Evolutionary conservation across 2,888 invertebrate genomes (phyloP).

Genomic region (Pseudococcus longispinus): DNA sequence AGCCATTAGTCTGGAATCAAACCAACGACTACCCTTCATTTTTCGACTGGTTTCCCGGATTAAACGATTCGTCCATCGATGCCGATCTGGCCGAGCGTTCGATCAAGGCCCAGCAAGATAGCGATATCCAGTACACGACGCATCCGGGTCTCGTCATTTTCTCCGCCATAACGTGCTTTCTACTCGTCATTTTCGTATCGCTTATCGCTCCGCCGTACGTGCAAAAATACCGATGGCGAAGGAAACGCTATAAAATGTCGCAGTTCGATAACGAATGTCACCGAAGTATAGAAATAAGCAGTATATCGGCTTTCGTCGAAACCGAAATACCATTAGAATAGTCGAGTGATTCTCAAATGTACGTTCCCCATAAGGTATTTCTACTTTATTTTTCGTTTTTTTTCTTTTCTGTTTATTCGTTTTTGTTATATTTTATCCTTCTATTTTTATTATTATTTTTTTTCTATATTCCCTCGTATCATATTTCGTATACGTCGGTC

Average conservation of each 20-base stretch:
- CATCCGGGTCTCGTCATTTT: constrained; percentile 49
- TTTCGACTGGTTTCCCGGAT: constrained; percentile 50
- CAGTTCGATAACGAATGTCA: constrained; percentile 46
- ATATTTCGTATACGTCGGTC: not conserved
- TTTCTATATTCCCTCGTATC: not conserved
- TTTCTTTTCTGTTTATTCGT: not conserved
- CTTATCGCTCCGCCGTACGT: constrained; percentile 43
- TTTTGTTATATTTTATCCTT: not conserved
- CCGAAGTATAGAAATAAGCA: constrained; percentile 51
- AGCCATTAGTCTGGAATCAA: constrained; percentile 26
- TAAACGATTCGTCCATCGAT: not conserved
- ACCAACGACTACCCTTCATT: constrained; percentile 27
- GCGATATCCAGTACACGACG: constrained; percentile 29
- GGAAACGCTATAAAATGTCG: constrained; percentile 40
- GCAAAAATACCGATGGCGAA: constrained; percentile 38
- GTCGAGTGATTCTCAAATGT: constrained; percentile 28
- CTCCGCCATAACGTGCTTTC: constrained; percentile 24
- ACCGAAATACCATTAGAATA: constrained; percentile 54
- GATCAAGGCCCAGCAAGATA: not conserved
- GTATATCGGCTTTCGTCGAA: constrained; percentile 50
- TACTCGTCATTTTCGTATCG: constrained; percentile 35
- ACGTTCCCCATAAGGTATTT: not conserved
- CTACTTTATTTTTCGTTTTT: not conserved
- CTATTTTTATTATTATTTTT: not conserved
- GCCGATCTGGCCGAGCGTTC: not conserved